A percentile compares a stretch with the other conserved stretches of the same genome.
phyloP scores from a whole-genome alignment of 1,140 invertebrate genomes.

The Drosophila lacertosa region DNA sequence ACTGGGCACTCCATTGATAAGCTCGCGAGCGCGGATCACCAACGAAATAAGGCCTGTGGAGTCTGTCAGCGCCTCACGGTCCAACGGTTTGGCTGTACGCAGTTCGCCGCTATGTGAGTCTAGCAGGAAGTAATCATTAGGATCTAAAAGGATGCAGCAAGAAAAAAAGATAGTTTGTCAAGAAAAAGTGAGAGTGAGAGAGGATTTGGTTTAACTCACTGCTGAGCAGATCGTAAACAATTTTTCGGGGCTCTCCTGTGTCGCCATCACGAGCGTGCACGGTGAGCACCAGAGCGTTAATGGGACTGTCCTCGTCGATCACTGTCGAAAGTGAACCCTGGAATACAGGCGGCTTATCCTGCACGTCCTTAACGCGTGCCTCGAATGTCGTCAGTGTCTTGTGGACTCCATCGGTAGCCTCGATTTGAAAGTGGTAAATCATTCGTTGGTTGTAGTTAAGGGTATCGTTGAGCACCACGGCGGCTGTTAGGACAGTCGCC shows the following conservation, averaged over 20 bases:
- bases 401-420: conserved; percentile 90
- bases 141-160: conserved; percentile 86
- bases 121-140: conserved; percentile 93
- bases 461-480: conserved; percentile 87
- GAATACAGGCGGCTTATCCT: conserved; percentile 93
- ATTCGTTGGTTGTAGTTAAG: conserved; percentile 90
- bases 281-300: conserved; percentile 92
- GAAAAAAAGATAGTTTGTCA: background rate
- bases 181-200: no score
- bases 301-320: conserved; percentile 92
- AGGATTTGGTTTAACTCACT: conserved; percentile 87
- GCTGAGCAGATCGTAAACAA: conserved; percentile 91
- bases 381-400: conserved; percentile 89
- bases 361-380: conserved; percentile 91
- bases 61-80: conserved; percentile 91
- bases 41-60: conserved; percentile 91
- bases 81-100: conserved; percentile 91
- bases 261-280: conserved; percentile 93
- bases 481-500: conserved; percentile 87
- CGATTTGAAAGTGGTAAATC: conserved; percentile 88
- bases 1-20: conserved; percentile 89
- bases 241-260: conserved; percentile 90
- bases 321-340: conserved; percentile 91
- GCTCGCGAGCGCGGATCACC: conserved; percentile 89
- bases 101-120: conserved; percentile 91